These are phyloP conservation scores for Paramormyrops hopkinsi DNA, from an alignment of 2,797 vertebrate genomes.

Conservation along the genomic window DNA sequence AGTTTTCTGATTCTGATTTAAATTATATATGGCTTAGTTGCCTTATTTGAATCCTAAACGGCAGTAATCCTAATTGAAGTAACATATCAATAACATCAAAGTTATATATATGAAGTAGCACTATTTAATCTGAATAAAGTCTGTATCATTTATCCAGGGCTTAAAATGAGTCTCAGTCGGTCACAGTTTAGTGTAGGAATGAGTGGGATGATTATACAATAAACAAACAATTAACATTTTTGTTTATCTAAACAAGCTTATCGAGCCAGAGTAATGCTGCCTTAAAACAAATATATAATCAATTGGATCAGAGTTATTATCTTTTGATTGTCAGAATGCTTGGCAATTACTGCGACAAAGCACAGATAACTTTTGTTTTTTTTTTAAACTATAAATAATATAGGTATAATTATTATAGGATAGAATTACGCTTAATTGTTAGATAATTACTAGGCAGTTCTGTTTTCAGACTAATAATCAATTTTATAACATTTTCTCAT, in stretches of 20 bases:
- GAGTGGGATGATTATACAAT: not conserved
- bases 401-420: too few relatives aligned
- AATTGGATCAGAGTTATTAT: not conserved
- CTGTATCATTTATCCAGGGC: too few relatives aligned
- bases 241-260: not conserved
- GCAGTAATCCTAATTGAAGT: not conserved
- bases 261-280: not conserved
- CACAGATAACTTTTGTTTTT: not conserved
- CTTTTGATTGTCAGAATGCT: not conserved
- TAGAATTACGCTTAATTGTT: too few relatives aligned
- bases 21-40: not conserved
- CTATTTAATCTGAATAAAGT: not conserved
- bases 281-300: not conserved
- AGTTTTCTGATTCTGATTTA: not conserved
- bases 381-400: not conserved
- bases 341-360: not conserved
- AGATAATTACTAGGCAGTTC: too few relatives aligned
- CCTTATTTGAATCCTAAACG: not conserved
- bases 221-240: not conserved
- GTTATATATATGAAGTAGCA: not conserved
- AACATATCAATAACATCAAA: not conserved
- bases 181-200: too few relatives aligned
- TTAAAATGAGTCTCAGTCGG: not conserved
- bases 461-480: not conserved
- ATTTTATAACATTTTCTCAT: not conserved